Conservation (phyloP, 2,113 vertebrate species). For the Trinectes maculatus region DNA sequence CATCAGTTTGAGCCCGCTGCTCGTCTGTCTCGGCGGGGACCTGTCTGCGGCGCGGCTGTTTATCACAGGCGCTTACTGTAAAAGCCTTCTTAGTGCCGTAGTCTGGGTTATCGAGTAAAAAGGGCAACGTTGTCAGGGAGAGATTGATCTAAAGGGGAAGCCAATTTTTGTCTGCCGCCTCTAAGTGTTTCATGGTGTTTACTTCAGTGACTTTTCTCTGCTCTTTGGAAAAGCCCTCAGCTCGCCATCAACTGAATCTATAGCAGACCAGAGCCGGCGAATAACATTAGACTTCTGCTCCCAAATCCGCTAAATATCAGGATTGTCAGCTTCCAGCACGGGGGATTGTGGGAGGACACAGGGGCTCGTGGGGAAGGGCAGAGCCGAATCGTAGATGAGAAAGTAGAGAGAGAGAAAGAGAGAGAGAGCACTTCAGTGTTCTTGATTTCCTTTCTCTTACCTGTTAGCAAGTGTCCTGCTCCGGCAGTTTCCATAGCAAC, state of each 20-base stretch:
- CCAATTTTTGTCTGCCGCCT: conserved; percentile 60
- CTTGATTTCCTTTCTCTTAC: conserved; percentile 64
- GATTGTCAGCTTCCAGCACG: conserved; percentile 60
- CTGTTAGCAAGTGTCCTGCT: conserved; percentile 65
- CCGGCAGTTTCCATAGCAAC: conserved; percentile 78
- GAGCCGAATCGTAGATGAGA: conserved; percentile 48
- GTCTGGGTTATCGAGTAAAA: conserved; percentile 60
- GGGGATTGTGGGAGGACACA: conserved; percentile 56
- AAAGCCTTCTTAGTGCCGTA: conserved; percentile 66
- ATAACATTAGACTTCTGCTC: conserved; percentile 65
- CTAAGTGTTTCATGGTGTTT: conserved; percentile 66
- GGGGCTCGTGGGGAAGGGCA: conserved; percentile 50
- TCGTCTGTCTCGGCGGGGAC: conserved; percentile 54
- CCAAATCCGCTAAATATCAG: conserved; percentile 70
- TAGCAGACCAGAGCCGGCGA: conserved; percentile 49
- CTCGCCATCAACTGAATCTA: conserved; percentile 57
- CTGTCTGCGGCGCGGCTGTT: conserved; percentile 47
- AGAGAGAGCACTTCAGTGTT: conserved; percentile 50
- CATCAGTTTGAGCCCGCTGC: conserved; percentile 36
- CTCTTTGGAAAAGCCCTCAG: conserved; percentile 53
- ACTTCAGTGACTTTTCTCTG: conserved; percentile 45
- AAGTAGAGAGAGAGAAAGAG: too few species aligned
- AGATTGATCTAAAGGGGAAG: conserved; percentile 66
- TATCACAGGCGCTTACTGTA: conserved; percentile 69
- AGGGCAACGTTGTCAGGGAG: conserved; percentile 58